Percentiles rank a stretch among this genome's conserved stretches.
phyloP scores from a whole-genome alignment of 92 coral and sea anemone genomes.

The Muricea muricata region DNA sequence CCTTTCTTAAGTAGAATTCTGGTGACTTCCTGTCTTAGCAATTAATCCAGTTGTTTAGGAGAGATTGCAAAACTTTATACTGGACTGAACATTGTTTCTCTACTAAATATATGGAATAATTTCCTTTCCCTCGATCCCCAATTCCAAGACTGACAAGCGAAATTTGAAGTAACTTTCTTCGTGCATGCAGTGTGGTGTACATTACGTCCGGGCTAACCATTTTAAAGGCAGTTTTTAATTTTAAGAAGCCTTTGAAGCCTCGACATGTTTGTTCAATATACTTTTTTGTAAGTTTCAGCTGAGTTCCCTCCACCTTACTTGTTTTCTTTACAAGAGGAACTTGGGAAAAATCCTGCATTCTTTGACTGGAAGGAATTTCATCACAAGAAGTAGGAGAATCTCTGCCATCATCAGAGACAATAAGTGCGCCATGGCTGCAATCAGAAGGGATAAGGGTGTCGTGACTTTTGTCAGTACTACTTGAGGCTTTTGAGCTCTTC shows the following conservation, averaged over 20 bases:
- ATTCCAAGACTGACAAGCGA: constrained; percentile 43
- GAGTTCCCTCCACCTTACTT: constrained; percentile 12
- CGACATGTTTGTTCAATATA: constrained; percentile 25
- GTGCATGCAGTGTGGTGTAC: constrained; percentile 26
- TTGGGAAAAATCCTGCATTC: constrained; percentile 17
- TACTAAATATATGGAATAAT: constrained; percentile 24
- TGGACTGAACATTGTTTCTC: constrained; percentile 30
- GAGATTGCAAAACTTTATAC: constrained; percentile 35
- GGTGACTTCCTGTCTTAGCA: constrained; percentile 22
- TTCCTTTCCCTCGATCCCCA: constrained; percentile 6
- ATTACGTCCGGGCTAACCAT: constrained; percentile 45
- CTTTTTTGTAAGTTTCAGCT: constrained; percentile 10
- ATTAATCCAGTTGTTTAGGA: constrained; percentile 48
- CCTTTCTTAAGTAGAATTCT: constrained; percentile 33
- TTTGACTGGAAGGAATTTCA: not conserved
- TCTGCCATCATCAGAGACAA: not conserved
- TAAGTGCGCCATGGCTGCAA: not conserved
- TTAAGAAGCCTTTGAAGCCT: constrained; percentile 42
- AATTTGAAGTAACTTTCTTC: constrained; percentile 34
- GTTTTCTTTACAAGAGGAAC: constrained; percentile 3
- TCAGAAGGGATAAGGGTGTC: constrained; percentile 3
- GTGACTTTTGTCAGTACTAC: constrained; percentile 19
- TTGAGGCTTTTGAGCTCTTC: not conserved
- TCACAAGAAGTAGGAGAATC: constrained; percentile 4
- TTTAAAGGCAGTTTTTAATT: constrained; percentile 48